Evolutionary conservation across 2,888 invertebrate genomes (phyloP), one percentile per base, ranked within the genome.

Genomic region (Parascotia fuliginaria): DNA sequence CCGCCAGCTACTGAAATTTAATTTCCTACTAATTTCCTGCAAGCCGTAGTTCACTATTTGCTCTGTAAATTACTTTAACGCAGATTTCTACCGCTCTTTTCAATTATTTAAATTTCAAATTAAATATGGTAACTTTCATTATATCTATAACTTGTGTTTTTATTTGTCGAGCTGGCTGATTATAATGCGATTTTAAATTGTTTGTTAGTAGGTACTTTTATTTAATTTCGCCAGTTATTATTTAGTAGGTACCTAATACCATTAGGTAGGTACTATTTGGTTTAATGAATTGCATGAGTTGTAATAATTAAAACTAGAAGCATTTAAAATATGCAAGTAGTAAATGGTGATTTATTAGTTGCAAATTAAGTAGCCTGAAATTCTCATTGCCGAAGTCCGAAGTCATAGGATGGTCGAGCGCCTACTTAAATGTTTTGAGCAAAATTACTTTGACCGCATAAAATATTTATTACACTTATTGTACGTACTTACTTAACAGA

Each of bases 11-110:
- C 63, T 67, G 73, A 79, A 80, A 80, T 80, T 81, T 79, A 78
- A 84, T 84, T 83, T 83, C 83, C 79, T 80, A 69, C 66, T 79
- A 73, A 78, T 83, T 81, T 82, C 77, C 79, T 70, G 71, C 49
- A 67, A 68, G 60, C 58, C 65, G 59, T 52, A 39, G 72, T 68
- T 70, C 53, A 47, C 42, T 64, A 66, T 75, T 78, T 74, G 62
- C 64, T 56, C 55, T 39, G 52, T 43, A 53, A 50, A 63, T 63
- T 60, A 59, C 47, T 63, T 51, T 49, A 19, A 7, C 19, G 12
- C 39, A 53, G 43, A 47, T 41, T 54, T 46, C 46, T 52, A 41
- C 14, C 31, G 44, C 59, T 55, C 51, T 63, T 70, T 70, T 60
- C 50, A 56, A 62, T 70, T 63, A n/a, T n/a, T n/a, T n/a, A n/a